These are phyloP conservation scores for Rhinella marina DNA, from an alignment of 2,797 vertebrate genomes.

Conservation along the genomic window DNA sequence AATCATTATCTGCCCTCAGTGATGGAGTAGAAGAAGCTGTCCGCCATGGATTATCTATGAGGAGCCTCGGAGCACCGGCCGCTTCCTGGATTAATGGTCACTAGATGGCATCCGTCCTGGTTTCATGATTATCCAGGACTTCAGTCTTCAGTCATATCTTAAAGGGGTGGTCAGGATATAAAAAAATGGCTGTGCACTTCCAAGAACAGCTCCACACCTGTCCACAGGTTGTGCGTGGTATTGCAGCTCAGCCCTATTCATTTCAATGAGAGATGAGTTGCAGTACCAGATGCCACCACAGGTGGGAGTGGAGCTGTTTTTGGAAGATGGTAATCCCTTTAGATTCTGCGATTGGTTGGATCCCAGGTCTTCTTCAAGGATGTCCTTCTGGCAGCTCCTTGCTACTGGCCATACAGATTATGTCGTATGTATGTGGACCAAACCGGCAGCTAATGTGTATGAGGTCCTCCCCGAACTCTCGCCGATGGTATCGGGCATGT, in stretches of 20 bases:
- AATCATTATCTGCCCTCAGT: slow-evolving; percentile 52
- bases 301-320: too few species aligned
- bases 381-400: too few species aligned
- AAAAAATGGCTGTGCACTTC: too few species aligned
- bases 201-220: neutral
- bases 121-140: neutral
- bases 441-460: too few species aligned
- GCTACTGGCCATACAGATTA: too few species aligned
- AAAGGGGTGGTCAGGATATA: neutral
- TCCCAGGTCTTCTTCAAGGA: too few species aligned
- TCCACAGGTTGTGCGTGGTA: neutral
- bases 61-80: slow-evolving; percentile 44
- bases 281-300: neutral
- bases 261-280: neutral
- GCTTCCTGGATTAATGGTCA: slow-evolving; percentile 57
- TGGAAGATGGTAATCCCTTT: too few species aligned
- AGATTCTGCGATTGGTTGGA: too few species aligned
- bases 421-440: too few species aligned
- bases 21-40: slow-evolving; percentile 22
- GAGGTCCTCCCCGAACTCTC: too few species aligned
- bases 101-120: neutral
- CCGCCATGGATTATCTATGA: slow-evolving; percentile 44
- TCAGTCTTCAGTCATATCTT: neutral
- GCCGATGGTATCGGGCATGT: too few species aligned
- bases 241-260: neutral